Evolutionary conservation across 1,140 invertebrate species (phyloP), one percentile per base, ranked within the genome.

Genomic region (Plectrocnemia conspersa): DNA sequence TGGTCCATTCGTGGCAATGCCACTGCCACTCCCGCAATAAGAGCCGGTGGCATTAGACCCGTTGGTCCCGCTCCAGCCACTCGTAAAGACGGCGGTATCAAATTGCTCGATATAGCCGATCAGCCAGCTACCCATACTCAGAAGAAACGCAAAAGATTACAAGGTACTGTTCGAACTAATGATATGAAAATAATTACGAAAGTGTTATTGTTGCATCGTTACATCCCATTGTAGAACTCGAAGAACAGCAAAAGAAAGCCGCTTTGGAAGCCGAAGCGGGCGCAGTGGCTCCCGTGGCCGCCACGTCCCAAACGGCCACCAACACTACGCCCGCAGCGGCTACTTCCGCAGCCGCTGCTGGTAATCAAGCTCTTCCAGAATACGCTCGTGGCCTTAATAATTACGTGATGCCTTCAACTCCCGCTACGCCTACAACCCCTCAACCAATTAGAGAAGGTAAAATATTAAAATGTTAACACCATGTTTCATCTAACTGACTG

Each of bases 41-140:
- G 47, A 38, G 21, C 22, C 3, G 75, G 68, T 52, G 70, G 75
- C 55, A 72, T 76, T 56, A 64, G 75, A 19, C 74, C 70, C 27
- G 67, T 76, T 52, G 69, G 74, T 2, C 75, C 68, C 29, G 71
- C 75, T 2, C 73, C 82, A 1, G 81, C 74, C 47, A 79, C 71
- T 25, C 82, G 83, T 36, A 92, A 92, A 69, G 91, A 94, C 69
- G 90, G 89, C 15, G 93, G 93, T 47, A 90, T 93, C 54, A 91
- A 97, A 74, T 73, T 97, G 11, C 72, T 98, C 16, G 94, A 97
- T 65, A 94, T 97, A 60, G 85, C 84, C 15, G 94, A 97, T 65
- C 91, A 95, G 64, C 94, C 95, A 1, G 70, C 69, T 45, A 73
- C 72, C 9, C 71, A 72, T n/a, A 70, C 71, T 3, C 71, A 76